These are phyloP conservation scores for Danio jaintianensis DNA, from an alignment of 2,797 vertebrate genomes.

Conservation along the genomic window DNA sequence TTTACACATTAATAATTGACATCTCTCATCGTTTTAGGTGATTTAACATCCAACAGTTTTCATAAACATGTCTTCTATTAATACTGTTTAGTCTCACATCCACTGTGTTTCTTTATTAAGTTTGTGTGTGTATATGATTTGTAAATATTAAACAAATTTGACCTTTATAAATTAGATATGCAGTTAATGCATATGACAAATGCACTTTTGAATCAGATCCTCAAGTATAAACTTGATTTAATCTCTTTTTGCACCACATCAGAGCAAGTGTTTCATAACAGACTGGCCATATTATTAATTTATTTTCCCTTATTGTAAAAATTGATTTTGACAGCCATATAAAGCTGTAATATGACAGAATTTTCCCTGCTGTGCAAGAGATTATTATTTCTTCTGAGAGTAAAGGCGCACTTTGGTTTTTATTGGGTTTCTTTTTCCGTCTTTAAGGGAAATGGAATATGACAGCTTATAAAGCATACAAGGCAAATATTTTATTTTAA, in stretches of 20 bases:
- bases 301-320: neutral
- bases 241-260: neutral
- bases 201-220: neutral
- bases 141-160: neutral
- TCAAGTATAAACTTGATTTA: neutral
- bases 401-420: neutral
- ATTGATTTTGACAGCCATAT: slow-evolving; percentile 52
- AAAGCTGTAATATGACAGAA: neutral
- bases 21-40: neutral
- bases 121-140: neutral
- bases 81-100: neutral
- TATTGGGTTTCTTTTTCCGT: slow-evolving; percentile 45
- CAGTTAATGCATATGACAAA: neutral
- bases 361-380: slow-evolving; percentile 3
- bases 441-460: slow-evolving; percentile 58
- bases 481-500: slow-evolving; percentile 46
- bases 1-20: neutral
- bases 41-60: neutral
- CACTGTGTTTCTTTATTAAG: neutral
- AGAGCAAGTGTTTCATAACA: neutral
- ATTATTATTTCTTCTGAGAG: slow-evolving; percentile 12
- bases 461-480: slow-evolving; percentile 50
- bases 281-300: slow-evolving; percentile 3
- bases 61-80: neutral
- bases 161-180: neutral